Conservation (phyloP, 2,888 invertebrate genomes). For the Nasonia oneida region DNA sequence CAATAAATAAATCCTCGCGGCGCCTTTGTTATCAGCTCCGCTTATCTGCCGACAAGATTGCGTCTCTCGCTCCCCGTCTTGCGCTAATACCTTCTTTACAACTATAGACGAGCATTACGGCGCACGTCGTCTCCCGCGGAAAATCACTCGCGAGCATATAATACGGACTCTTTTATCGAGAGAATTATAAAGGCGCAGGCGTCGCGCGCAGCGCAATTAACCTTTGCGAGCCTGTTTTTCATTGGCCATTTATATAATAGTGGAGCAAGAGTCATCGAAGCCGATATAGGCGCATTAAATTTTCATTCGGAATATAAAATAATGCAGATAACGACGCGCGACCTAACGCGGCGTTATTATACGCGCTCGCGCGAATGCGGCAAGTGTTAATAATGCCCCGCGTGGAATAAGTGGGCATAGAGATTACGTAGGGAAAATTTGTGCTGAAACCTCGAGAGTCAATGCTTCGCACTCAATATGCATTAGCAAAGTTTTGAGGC, state of each 20-base stretch:
- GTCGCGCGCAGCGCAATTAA: background rate
- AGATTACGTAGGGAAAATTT: background rate
- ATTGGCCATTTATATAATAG: background rate
- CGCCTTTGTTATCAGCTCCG: slow-evolving; percentile 39
- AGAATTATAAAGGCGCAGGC: background rate
- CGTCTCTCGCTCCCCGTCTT: slow-evolving; percentile 17
- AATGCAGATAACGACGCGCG: background rate
- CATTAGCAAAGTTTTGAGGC: background rate
- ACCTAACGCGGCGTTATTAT: background rate
- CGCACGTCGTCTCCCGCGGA: background rate
- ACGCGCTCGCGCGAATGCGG: background rate
- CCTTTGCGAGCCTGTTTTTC: slow-evolving; percentile 3
- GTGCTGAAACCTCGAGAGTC: background rate
- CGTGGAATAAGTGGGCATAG: background rate
- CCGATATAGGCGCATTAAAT: background rate
- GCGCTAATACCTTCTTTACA: slow-evolving; percentile 24
- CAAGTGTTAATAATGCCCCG: background rate
- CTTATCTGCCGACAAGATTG: slow-evolving; percentile 47
- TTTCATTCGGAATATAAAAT: background rate
- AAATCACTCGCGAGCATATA: background rate
- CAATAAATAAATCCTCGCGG: slow-evolving; percentile 45
- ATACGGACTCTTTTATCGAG: background rate
- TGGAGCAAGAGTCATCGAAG: background rate
- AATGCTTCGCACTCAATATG: slow-evolving; percentile 3
- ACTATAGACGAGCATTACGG: background rate